Evolutionary conservation across 2,888 invertebrate genomes (phyloP).

Genomic region (Hypena proboscidalis): DNA sequence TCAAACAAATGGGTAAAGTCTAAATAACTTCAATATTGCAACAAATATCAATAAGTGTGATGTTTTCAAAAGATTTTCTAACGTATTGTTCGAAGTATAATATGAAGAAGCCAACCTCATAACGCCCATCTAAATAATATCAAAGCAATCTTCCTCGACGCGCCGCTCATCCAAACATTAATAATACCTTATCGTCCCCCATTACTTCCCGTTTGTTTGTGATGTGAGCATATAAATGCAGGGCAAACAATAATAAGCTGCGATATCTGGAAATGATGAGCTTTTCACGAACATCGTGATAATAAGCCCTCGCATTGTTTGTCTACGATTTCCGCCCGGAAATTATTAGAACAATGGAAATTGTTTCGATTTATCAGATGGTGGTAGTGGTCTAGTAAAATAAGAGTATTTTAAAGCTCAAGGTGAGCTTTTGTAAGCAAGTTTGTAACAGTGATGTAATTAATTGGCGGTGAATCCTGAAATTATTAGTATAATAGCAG

Average conservation of each 20-base stretch:
- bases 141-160: slow-evolving; percentile 9
- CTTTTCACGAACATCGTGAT: slow-evolving; percentile 65
- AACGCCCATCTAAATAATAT: background rate
- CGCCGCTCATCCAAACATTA: slow-evolving; percentile 47
- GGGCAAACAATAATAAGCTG: slow-evolving; percentile 47
- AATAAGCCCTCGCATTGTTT: slow-evolving; percentile 62
- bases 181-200: slow-evolving; percentile 56
- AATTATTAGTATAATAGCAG: too few species aligned
- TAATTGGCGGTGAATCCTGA: too few species aligned
- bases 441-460: too few species aligned
- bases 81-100: too few species aligned
- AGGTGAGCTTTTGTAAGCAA: too few species aligned
- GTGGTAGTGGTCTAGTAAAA: too few species aligned
- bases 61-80: too few species aligned
- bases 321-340: slow-evolving; percentile 46
- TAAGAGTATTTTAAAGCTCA: too few species aligned
- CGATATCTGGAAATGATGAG: slow-evolving; percentile 66
- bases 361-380: slow-evolving; percentile 41
- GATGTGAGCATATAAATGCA: slow-evolving; percentile 47
- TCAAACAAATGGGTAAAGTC: too few species aligned
- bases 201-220: slow-evolving; percentile 62
- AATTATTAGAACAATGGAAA: slow-evolving; percentile 45
- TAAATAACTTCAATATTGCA: too few species aligned
- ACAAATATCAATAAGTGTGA: too few species aligned
- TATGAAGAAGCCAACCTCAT: too few species aligned